Conservation (phyloP, 2,888 invertebrate species). For the Prosapia bicincta region DNA sequence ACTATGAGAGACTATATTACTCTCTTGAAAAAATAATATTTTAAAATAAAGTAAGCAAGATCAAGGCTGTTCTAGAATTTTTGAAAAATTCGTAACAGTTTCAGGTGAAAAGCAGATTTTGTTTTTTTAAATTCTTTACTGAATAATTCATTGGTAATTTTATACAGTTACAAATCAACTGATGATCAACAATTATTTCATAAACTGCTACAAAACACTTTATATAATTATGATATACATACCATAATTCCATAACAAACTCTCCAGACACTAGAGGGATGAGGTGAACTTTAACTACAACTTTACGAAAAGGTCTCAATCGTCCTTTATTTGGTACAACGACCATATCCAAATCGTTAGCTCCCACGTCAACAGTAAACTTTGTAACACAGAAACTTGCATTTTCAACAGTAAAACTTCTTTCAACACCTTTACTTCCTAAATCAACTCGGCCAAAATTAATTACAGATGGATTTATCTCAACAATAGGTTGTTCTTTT, state of each 20-base stretch:
- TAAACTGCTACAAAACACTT: background rate
- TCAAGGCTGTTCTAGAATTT: no score
- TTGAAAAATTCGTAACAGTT: no score
- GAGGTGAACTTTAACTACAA: constrained; percentile 44
- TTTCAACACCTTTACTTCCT: constrained; percentile 45
- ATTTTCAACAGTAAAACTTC: constrained; percentile 45
- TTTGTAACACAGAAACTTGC: constrained; percentile 45
- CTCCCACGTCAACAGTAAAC: constrained; percentile 48
- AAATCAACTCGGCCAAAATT: constrained; percentile 50
- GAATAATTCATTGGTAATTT: no score
- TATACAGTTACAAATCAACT: no score
- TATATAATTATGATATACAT: constrained; percentile 13
- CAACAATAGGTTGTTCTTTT: constrained; percentile 41
- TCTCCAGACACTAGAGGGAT: constrained; percentile 45
- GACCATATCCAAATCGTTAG: constrained; percentile 45
- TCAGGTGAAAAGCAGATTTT: no score
- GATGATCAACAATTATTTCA: no score
- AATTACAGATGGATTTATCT: constrained; percentile 42
- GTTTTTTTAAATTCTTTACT: no score
- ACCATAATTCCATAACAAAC: constrained; percentile 49
- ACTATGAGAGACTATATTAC: no score
- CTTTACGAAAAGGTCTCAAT: constrained; percentile 39
- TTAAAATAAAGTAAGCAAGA: no score
- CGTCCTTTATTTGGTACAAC: constrained; percentile 47
- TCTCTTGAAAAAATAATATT: no score